These are phyloP conservation scores for Patella ulyssiponensis DNA, from an alignment of 2,888 invertebrate species.

Conservation along the genomic window DNA sequence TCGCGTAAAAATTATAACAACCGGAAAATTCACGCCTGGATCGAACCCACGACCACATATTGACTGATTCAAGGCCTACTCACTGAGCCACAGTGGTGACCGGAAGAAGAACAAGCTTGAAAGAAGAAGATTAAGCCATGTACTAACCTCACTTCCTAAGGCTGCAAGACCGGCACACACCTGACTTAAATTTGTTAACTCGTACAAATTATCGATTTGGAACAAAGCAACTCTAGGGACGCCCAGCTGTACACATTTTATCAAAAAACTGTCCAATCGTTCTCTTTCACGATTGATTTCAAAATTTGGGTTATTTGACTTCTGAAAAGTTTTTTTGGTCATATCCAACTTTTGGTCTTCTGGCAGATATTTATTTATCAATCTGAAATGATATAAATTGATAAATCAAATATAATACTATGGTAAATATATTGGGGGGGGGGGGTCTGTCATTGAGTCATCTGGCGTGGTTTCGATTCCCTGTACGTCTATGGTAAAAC, in stretches of 20 bases:
- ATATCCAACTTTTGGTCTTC: slow-evolving; percentile 48
- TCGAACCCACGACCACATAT: no score
- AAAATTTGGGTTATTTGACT: slow-evolving; percentile 48
- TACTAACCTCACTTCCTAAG: slow-evolving; percentile 60
- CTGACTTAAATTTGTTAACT: slow-evolving; percentile 59
- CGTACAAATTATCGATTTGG: slow-evolving; percentile 63
- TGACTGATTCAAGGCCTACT: no score
- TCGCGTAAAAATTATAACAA: no score
- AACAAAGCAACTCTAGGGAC: slow-evolving; percentile 52
- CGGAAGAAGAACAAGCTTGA: no score
- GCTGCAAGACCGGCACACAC: slow-evolving; percentile 59
- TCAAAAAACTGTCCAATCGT: slow-evolving; percentile 51
- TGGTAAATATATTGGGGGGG: no score
- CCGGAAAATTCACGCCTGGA: no score
- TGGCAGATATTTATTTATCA: slow-evolving; percentile 47
- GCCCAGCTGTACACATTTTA: slow-evolving; percentile 54
- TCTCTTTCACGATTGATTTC: slow-evolving; percentile 53
- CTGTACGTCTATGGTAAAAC: no score
- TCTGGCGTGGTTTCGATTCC: no score
- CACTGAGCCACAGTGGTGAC: no score
- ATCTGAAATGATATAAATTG: slow-evolving; percentile 38
- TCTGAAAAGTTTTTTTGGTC: slow-evolving; percentile 46
- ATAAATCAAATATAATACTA: no score
- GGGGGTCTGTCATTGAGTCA: no score
- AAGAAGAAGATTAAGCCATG: background rate